These are phyloP conservation scores for Barnardius zonarius DNA, from an alignment of 2,113 vertebrate genomes.

Conservation along the genomic window DNA sequence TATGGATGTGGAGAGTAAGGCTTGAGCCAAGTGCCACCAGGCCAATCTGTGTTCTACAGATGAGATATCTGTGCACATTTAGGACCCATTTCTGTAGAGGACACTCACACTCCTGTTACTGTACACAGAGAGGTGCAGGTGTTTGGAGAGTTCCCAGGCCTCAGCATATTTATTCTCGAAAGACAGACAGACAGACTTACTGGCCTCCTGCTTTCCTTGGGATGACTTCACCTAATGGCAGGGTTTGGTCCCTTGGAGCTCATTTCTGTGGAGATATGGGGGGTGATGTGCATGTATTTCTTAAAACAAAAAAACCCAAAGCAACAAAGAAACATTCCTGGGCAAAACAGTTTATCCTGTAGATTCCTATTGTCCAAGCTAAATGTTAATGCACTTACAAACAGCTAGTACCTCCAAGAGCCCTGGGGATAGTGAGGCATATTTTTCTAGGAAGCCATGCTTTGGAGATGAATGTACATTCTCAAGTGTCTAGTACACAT, in stretches of 20 bases:
- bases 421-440: background rate
- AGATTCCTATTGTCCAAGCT: background rate
- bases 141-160: conserved; percentile 29
- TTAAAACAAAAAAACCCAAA: background rate
- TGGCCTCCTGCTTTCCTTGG: background rate
- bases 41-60: background rate
- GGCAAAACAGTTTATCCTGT: background rate
- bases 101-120: background rate
- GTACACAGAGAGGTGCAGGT: background rate
- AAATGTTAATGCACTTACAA: background rate
- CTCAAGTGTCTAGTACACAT: background rate
- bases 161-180: background rate
- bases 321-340: background rate
- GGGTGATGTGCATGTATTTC: background rate
- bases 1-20: background rate
- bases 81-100: background rate
- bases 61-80: background rate
- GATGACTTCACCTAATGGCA: conserved; percentile 7
- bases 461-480: background rate
- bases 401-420: background rate
- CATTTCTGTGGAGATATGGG: background rate
- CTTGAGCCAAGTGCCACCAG: rapidly evolving
- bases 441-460: background rate
- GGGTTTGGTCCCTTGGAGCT: background rate
- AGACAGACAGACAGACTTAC: background rate